Percentiles rank a stretch among this genome's conserved stretches.
Conservation (phyloP, 2,797 vertebrate species). For the Microctenopoma steveboyesi region DNA sequence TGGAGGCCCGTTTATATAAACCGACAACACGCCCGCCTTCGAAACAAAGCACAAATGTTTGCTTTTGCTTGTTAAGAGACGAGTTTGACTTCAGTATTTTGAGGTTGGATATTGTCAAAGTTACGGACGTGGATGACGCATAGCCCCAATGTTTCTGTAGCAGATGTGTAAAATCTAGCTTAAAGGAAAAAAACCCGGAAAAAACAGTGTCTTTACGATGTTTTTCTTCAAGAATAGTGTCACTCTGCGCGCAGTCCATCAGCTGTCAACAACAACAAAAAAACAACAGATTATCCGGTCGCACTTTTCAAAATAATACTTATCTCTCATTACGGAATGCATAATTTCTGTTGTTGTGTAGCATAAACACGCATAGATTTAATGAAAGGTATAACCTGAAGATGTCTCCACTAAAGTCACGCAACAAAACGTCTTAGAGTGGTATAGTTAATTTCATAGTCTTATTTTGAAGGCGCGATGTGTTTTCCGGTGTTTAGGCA, state of each 20-base stretch:
- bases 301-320: conserved; percentile 33
- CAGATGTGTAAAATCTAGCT: background rate
- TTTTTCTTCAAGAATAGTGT: conserved; percentile 31
- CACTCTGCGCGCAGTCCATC: background rate
- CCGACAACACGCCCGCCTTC: too few species aligned
- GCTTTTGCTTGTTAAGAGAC: accelerated
- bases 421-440: accelerated
- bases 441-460: background rate
- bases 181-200: background rate
- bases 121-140: background rate
- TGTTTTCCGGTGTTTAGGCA: conserved; percentile 25
- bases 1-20: accelerated
- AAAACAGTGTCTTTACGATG: background rate
- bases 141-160: conserved; percentile 10
- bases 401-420: accelerated
- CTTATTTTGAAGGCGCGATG: conserved; percentile 52
- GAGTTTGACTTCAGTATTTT: background rate
- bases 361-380: accelerated
- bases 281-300: background rate
- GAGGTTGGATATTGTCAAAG: conserved; percentile 7
- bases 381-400: accelerated
- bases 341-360: accelerated
- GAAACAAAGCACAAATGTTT: too few species aligned
- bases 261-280: conserved; percentile 8
- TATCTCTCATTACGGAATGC: accelerated